Evolutionary conservation across 2,113 vertebrate species (phyloP).

Genomic region (Oxygymnocypris stewartii): DNA sequence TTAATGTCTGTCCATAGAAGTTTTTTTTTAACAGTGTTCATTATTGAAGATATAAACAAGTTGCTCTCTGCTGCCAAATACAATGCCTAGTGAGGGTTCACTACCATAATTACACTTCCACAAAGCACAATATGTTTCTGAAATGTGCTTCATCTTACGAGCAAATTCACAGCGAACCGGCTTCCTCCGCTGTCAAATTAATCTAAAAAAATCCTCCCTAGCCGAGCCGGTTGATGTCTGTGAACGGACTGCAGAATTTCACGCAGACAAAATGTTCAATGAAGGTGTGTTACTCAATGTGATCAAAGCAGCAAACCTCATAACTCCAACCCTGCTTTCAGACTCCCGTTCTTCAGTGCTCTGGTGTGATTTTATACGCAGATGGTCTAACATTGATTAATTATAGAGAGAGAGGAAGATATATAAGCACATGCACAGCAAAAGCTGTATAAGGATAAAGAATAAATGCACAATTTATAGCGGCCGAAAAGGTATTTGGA

Average conservation of each 20-base stretch:
- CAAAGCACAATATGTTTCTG: constrained; percentile 3
- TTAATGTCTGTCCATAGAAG: not conserved
- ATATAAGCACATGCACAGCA: not conserved
- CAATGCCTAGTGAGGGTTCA: not conserved
- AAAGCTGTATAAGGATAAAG: not conserved
- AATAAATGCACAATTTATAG: not conserved
- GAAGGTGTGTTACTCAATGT: constrained; percentile 33
- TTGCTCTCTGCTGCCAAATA: not conserved
- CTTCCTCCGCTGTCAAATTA: constrained; percentile 51
- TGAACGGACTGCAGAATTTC: constrained; percentile 29
- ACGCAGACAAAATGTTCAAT: constrained; percentile 32
- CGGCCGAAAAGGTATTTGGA: not conserved
- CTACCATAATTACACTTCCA: constrained; percentile 15
- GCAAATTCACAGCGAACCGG: constrained; percentile 24
- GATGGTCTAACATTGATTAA: not conserved
- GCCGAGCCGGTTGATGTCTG: constrained; percentile 35
- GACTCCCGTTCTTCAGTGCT: not conserved
- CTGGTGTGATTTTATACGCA: not conserved
- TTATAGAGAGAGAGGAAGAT: not conserved
- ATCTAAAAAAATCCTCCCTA: constrained; percentile 38
- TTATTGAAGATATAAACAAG: constrained; percentile 1
- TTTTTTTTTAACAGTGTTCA: not conserved
- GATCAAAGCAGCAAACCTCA: constrained; percentile 57
- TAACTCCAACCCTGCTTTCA: constrained; percentile 23
- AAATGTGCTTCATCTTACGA: constrained; percentile 24